These are phyloP conservation scores for Botia kubotai DNA, from an alignment of 2,797 vertebrate species.

Conservation along the genomic window DNA sequence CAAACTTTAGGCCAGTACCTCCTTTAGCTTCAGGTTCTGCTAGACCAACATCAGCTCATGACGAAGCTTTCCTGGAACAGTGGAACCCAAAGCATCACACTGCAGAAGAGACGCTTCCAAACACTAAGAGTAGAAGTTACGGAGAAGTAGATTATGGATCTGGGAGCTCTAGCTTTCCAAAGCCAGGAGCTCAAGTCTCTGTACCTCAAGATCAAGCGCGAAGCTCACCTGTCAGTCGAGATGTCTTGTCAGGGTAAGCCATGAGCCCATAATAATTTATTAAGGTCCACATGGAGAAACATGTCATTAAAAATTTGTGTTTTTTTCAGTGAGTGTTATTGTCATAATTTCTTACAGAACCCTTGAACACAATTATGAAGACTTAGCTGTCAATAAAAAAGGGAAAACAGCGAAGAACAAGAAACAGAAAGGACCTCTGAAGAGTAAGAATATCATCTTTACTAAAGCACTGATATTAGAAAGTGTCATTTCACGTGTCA, in stretches of 20 bases:
- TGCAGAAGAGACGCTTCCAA: background rate
- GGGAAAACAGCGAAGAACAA: constrained; percentile 60
- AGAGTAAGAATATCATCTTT: constrained; percentile 69
- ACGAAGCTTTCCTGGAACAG: constrained; percentile 33
- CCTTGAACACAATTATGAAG: constrained; percentile 58
- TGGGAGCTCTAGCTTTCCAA: constrained; percentile 37
- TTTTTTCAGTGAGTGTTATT: background rate
- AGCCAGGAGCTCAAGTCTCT: background rate
- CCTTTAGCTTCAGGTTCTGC: background rate
- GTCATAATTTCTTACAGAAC: constrained; percentile 35
- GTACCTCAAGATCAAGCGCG: constrained; percentile 5
- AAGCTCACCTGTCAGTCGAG: constrained; percentile 22
- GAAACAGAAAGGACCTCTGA: constrained; percentile 72
- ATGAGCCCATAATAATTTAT: background rate
- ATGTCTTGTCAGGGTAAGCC: constrained; percentile 66
- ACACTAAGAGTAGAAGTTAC: constrained; percentile 6
- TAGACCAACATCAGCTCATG: constrained; percentile 16
- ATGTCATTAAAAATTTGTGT: background rate
- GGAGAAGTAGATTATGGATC: constrained; percentile 9
- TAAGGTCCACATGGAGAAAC: background rate
- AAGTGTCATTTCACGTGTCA: background rate
- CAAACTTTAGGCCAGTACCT: constrained; percentile 7
- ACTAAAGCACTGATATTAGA: background rate
- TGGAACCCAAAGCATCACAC: background rate
- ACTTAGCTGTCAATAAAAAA: constrained; percentile 66